Evolutionary conservation across 2,113 vertebrate species (phyloP).

Genomic region (Toxostoma redivivum): DNA sequence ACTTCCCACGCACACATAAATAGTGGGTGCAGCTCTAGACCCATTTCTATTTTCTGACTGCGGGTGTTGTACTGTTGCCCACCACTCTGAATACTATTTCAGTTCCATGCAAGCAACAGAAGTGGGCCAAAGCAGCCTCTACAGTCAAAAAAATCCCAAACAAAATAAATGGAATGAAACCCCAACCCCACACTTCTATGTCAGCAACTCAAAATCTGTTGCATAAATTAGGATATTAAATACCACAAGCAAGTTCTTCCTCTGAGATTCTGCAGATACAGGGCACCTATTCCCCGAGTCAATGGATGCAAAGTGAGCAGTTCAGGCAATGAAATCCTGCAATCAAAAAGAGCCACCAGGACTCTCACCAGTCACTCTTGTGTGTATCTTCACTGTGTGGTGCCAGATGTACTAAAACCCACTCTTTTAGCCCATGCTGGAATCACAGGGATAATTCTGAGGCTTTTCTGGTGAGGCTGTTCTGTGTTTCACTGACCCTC

Average conservation of each 20-base stretch:
- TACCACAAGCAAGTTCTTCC: neutral
- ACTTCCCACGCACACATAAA: constrained; percentile 5
- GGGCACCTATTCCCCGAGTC: neutral
- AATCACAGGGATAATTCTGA: neutral
- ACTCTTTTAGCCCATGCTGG: neutral
- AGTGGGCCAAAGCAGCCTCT: neutral
- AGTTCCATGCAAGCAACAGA: neutral
- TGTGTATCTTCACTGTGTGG: neutral
- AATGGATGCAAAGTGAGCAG: neutral
- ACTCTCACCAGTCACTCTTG: neutral
- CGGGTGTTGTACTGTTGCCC: neutral
- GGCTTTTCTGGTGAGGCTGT: neutral
- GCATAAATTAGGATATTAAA: neutral
- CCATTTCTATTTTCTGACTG: constrained; percentile 4
- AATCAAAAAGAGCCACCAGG: neutral
- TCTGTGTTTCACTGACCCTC: neutral
- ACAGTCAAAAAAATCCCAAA: neutral
- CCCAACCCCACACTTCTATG: neutral
- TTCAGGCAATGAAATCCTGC: neutral
- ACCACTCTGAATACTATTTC: neutral
- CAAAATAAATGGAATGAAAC: neutral
- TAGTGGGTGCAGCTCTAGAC: neutral
- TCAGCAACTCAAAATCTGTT: neutral
- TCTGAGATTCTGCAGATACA: neutral
- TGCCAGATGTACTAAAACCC: neutral